These are phyloP conservation scores for Zaprionus obscuricornis DNA, from an alignment of 2,888 invertebrate genomes.

Conservation along the genomic window DNA sequence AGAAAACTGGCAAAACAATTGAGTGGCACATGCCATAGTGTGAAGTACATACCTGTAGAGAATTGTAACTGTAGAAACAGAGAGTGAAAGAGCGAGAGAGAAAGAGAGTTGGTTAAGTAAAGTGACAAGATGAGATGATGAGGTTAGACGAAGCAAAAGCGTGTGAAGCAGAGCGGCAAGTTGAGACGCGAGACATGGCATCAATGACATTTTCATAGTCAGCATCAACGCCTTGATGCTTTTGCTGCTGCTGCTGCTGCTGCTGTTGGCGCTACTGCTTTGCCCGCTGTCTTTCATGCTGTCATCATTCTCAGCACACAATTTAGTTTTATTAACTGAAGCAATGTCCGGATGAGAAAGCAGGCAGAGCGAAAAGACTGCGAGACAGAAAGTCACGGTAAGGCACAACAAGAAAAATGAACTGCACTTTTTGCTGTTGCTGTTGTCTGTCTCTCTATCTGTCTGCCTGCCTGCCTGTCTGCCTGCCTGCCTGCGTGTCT, in stretches of 20 bases:
- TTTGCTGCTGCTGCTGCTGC: slow-evolving; percentile 13
- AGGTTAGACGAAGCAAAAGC: too few species aligned
- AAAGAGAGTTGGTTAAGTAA: too few species aligned
- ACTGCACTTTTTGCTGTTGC: slow-evolving; percentile 45
- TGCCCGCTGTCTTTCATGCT: slow-evolving; percentile 37
- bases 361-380: slow-evolving; percentile 8
- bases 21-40: slow-evolving; percentile 13
- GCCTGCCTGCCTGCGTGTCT: neutral
- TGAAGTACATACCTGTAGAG: too few species aligned
- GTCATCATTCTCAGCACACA: slow-evolving; percentile 69
- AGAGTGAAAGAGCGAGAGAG: too few species aligned
- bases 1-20: slow-evolving; percentile 16
- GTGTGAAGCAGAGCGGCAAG: too few species aligned
- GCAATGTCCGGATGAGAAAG: slow-evolving; percentile 11
- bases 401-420: slow-evolving; percentile 46
- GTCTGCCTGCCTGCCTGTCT: neutral
- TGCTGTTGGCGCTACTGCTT: neutral
- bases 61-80: too few species aligned
- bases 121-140: too few species aligned
- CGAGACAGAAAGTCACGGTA: slow-evolving; percentile 14
- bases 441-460: neutral
- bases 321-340: slow-evolving; percentile 74
- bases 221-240: slow-evolving; percentile 28
- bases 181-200: too few species aligned
- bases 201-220: too few species aligned